Evolutionary conservation across 2,888 invertebrate genomes (phyloP), one percentile per base, ranked within the genome.

Genomic region (Phyllotreta striolata): DNA sequence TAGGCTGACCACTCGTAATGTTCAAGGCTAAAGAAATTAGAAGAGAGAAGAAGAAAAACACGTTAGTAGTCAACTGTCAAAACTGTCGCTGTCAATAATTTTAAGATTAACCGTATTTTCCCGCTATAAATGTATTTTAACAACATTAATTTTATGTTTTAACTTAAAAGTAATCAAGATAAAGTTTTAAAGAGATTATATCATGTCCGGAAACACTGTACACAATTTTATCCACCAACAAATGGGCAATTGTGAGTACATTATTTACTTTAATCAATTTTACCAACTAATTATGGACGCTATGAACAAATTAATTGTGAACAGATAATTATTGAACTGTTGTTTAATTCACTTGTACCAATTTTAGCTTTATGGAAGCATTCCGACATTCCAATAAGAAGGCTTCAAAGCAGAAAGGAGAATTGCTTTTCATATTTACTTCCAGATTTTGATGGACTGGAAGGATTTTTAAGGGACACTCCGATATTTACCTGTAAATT

Each of bases 401-500:
- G 90, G 52, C 81, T 91, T 54, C 85, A 87, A 70, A 91, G 91
- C 41, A 80, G 84, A 54, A 82, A 82, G 55, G 83, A 85, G 64
- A 89, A 91, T 76, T 87, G 89, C 39, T 91, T 87, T 82, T 85
- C 85, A 64, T 89, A 90, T 40, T 84, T 91, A 65, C 59, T 83
- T 82, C 34, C 83, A 77, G 54, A 78, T 74, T 60, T 51, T 37
- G 81, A 84, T 9, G 24, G 24, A 24, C 83, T 83, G 6, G 80
- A 83, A 0, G 85, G 68, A 6, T 63, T 66, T 13, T 61, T 58
- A 40, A 62, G 65, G 49, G 89, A 89, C 69, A 89, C 90, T 0
- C 92, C 92, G 40, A 89, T 93, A 73, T 93, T 92, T 78, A 91
- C 92, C 0, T 91, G 91, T 64, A 90, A 91, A 77, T 93, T 92